Evolutionary conservation across 2,113 vertebrate species (phyloP), one percentile per base, ranked within the genome.

Genomic region (Octodon degus): DNA sequence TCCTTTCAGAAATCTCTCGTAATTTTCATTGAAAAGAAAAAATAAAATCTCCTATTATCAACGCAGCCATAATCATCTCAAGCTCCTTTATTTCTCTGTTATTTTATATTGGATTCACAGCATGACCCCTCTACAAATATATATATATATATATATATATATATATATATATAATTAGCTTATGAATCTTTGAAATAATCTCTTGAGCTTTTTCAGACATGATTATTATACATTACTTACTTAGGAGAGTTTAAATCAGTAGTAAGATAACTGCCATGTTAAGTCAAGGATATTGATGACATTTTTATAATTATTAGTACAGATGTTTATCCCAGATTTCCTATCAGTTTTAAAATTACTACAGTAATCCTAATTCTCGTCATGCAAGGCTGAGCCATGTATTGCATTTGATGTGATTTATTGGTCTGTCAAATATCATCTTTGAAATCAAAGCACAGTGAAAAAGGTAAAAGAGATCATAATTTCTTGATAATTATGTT

Each of bases 1-100:
- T 67, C 11, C 16, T 89, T 80, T 92, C 30, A 86, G 53, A 94
- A 94, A 72, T 89, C 17, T 82, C 81, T 82, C 93, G 30, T 94
- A 70, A 94, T 86, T 92, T 93, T 90, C 40, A 89, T 37, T 85
- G 58, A 72, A 95, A 89, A 83, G 55, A 82, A 94, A 97, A 97
- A 81, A 43, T 30, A 82, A 74, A 80, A 89, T 76, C 5, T 6
- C 25, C 19, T n/a, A 11, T 72, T 47, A 82, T 87, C 6, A 67
- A 89, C 70, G 76, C 30, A 68, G 30, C 60, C 80, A 82, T 86
- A 55, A 93, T 89, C 80, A 79, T n/a, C 1, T 6, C 1, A 60
- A 63, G 25, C n/a, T 58, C 37, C 72, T 91, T 40, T 34, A 89
- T 96, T 88, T 82, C n/a, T 70, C 3, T 63, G 10, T 79, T 63